A percentile compares a stretch with the other conserved stretches of the same genome.
Conservation (phyloP, 2,113 vertebrate species). For the Ailuropoda melanoleuca region DNA sequence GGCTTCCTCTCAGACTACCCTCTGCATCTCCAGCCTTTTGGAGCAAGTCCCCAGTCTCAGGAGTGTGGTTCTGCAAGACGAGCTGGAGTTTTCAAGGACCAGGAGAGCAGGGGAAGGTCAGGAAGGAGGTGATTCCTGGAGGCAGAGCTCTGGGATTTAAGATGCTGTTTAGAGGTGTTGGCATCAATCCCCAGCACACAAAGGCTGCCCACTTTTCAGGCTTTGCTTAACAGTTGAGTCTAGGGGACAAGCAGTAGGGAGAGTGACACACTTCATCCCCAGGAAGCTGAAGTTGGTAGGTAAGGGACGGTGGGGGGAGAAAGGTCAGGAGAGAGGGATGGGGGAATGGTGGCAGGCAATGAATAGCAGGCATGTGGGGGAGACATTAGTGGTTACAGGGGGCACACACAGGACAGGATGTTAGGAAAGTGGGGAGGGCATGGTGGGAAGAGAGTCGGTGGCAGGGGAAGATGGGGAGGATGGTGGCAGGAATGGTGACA, state of each 20-base stretch:
- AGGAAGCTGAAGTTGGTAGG: neutral
- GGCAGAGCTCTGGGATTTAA: neutral
- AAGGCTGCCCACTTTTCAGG: neutral
- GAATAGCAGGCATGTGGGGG: neutral
- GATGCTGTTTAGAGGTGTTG: neutral
- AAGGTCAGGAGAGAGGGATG: neutral
- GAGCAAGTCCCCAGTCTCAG: neutral
- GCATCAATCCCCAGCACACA: neutral
- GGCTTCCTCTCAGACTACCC: neutral
- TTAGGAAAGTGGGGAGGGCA: neutral
- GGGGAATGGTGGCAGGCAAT: too few species aligned
- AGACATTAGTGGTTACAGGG: accelerated
- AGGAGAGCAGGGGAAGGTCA: neutral
- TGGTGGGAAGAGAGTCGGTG: neutral
- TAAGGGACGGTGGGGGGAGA: neutral
- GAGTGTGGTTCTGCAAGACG: neutral
- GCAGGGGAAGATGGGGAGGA: too few species aligned
- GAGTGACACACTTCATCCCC: accelerated
- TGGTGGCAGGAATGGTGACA: too few species aligned
- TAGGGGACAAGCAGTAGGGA: neutral
- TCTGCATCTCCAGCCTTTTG: neutral
- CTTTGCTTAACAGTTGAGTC: neutral
- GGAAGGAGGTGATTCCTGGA: neutral
- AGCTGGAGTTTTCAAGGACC: neutral
- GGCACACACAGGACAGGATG: neutral